Evolutionary conservation across 2,113 vertebrate genomes (phyloP).

Genomic region (Machaerirhynchus nigripectus): DNA sequence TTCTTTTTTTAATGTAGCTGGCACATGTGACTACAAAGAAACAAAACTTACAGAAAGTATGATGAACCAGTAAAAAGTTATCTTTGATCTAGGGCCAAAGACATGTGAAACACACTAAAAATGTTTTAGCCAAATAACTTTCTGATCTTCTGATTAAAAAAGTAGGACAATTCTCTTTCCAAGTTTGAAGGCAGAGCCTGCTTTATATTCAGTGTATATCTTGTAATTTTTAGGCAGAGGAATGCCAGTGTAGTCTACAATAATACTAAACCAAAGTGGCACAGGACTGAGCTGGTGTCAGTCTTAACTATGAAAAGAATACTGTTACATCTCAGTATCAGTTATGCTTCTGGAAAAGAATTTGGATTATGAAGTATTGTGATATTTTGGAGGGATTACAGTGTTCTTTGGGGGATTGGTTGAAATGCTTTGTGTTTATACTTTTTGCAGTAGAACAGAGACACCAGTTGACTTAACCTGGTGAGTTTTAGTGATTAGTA

Average conservation of each 20-base stretch:
- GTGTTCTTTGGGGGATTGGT: not conserved
- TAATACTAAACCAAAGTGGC: not conserved
- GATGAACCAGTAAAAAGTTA: not conserved
- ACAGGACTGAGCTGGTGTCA: not conserved
- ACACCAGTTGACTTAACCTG: not conserved
- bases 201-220: not conserved
- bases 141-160: not conserved
- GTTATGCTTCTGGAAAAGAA: not conserved
- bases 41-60: rapidly evolving
- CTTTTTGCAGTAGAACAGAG: not conserved
- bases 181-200: not conserved
- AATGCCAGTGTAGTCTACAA: not conserved
- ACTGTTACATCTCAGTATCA: not conserved
- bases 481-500: not conserved
- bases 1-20: not conserved
- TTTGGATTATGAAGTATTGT: not conserved
- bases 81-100: not conserved
- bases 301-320: not conserved
- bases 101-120: not conserved
- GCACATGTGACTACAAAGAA: not conserved
- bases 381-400: not conserved
- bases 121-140: not conserved
- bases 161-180: not conserved
- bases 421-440: not conserved
- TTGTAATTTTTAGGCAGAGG: not conserved